A percentile compares a stretch with the other conserved stretches of the same genome.
Evolutionary conservation across 2,888 invertebrate genomes (phyloP).

Genomic region (Limenitis camilla): DNA sequence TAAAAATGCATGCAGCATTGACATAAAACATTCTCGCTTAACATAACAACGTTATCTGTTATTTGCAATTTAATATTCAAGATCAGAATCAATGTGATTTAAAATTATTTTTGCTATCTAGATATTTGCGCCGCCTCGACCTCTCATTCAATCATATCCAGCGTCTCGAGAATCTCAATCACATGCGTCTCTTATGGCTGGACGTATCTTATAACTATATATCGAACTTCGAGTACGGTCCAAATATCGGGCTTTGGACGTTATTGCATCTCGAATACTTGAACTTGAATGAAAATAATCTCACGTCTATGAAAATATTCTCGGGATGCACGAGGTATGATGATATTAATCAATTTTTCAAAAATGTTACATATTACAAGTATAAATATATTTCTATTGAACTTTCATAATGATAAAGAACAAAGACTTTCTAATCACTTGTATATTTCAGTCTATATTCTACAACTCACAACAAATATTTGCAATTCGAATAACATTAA

Average conservation of each 20-base stretch:
- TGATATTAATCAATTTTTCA: too few species aligned
- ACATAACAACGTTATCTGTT: not conserved
- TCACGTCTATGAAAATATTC: conserved; percentile 71
- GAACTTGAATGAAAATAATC: conserved; percentile 70
- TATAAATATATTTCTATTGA: too few species aligned
- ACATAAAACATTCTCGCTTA: too few species aligned
- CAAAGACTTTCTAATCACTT: too few species aligned
- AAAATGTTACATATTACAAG: too few species aligned
- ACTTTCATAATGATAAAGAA: too few species aligned
- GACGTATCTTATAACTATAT: conserved; percentile 74
- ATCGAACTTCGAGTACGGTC: conserved; percentile 55
- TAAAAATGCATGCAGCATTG: too few species aligned
- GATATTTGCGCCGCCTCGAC: conserved; percentile 74
- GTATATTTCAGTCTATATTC: too few species aligned
- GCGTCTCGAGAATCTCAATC: conserved; percentile 71
- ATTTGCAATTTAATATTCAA: not conserved
- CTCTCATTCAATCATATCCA: conserved; percentile 76
- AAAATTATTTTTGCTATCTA: conserved; percentile 30
- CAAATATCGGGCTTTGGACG: conserved; percentile 61
- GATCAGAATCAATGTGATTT: too few species aligned
- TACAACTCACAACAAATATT: too few species aligned
- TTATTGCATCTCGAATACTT: conserved; percentile 68
- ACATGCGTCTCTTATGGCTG: conserved; percentile 68
- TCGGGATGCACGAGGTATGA: conserved; percentile 55
- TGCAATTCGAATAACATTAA: not conserved